phyloP scores from a whole-genome alignment of 2,113 vertebrate species.

The Trichechus manatus region DNA sequence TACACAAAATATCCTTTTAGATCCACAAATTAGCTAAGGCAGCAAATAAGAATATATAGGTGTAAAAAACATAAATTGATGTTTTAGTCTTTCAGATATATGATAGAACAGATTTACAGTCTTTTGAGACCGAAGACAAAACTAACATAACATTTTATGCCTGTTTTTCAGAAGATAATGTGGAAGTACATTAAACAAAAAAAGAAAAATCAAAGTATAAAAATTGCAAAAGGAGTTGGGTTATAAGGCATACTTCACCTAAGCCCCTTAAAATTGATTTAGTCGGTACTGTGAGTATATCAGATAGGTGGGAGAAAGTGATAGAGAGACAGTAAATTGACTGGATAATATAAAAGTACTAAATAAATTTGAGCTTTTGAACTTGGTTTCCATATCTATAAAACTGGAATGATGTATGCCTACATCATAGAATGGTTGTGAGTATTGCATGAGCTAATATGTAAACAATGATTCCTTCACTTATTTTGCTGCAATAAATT shows the following conservation, averaged over 20 bases:
- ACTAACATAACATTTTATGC: not conserved
- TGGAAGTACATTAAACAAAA: not conserved
- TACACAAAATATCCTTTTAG: slow-evolving; percentile 37
- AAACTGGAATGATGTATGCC: not conserved
- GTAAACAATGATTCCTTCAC: not conserved
- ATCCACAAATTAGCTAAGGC: slow-evolving; percentile 42
- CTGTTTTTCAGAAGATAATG: slow-evolving; percentile 21
- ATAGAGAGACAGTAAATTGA: not conserved
- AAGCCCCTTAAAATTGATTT: not conserved
- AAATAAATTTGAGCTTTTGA: not conserved
- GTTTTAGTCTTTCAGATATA: slow-evolving; percentile 63
- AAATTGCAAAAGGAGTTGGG: not conserved
- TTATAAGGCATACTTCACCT: not conserved
- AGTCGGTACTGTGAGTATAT: not conserved
- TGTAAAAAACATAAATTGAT: slow-evolving; percentile 60
- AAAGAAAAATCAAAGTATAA: not conserved
- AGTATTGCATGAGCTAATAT: not conserved
- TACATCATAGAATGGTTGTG: not conserved
- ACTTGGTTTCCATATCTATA: not conserved
- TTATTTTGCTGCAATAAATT: not conserved
- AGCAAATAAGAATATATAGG: slow-evolving; percentile 54
- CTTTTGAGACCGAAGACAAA: slow-evolving; percentile 30
- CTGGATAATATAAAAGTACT: not conserved
- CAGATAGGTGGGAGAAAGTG: not conserved
- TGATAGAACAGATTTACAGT: not conserved